Percentiles rank a stretch among this genome's conserved stretches.
phyloP scores from a whole-genome alignment of 2,888 invertebrate genomes.

The Chromoteleia sp. region DNA sequence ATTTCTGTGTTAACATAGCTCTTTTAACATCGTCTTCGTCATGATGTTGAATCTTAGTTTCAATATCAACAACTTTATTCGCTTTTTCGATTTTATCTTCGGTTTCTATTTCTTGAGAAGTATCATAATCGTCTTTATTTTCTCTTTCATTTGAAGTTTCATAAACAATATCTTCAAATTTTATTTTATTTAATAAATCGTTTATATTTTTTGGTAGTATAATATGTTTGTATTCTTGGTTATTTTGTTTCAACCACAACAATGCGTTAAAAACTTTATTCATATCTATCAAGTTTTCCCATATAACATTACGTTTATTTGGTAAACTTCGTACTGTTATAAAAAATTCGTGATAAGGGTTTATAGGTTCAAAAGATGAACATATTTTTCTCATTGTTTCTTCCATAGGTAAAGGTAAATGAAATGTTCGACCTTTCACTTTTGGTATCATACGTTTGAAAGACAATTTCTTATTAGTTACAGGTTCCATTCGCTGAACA shows the following conservation, averaged over 20 bases:
- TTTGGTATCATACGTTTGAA: not conserved
- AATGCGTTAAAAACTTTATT: constrained; percentile 75
- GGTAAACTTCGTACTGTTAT: constrained; percentile 72
- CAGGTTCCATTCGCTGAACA: not conserved
- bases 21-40: not conserved
- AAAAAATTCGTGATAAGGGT: constrained; percentile 75
- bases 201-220: not conserved
- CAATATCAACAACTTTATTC: not conserved
- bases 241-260: constrained; percentile 71
- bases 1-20: constrained; percentile 49
- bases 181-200: no score
- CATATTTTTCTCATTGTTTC: constrained; percentile 78
- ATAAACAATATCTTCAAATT: no score
- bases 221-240: not conserved
- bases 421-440: constrained; percentile 48
- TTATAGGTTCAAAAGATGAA: constrained; percentile 73
- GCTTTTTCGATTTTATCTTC: not conserved
- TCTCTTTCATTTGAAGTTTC: no score
- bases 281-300: constrained; percentile 69
- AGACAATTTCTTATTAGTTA: not conserved
- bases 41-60: not conserved
- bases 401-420: constrained; percentile 61
- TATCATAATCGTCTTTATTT: no score
- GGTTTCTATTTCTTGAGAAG: no score
- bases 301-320: constrained; percentile 58